Conservation (phyloP, 2,113 vertebrate species). For the Octodon degus region DNA sequence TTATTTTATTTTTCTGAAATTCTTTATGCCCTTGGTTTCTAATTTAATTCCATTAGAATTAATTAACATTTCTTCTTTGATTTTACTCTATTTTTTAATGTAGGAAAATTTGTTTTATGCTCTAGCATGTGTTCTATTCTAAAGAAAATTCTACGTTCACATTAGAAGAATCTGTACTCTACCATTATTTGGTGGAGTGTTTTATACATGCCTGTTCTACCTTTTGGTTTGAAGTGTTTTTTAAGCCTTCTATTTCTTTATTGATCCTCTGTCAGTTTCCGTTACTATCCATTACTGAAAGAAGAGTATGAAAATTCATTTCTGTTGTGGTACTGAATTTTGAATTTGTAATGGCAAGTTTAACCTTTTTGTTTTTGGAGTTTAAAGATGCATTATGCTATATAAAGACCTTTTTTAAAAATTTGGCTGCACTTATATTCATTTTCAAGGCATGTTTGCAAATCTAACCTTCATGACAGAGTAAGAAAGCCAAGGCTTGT, state of each 20-base stretch:
- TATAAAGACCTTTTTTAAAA: constrained; percentile 60
- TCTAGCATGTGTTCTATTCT: background rate
- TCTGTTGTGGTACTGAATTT: background rate
- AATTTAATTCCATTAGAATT: background rate
- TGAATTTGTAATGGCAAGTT: background rate
- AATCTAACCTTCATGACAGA: constrained; percentile 19
- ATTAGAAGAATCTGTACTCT: background rate
- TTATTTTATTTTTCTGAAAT: background rate
- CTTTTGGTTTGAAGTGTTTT: background rate
- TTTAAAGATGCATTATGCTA: background rate
- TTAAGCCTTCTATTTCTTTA: background rate
- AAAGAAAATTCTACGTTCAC: background rate
- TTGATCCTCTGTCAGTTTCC: background rate
- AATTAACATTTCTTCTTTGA: background rate
- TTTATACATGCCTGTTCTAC: background rate
- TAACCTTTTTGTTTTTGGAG: background rate
- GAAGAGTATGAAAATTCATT: background rate
- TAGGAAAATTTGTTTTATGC: background rate
- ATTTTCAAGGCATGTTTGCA: background rate
- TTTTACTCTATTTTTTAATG: background rate
- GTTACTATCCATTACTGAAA: background rate
- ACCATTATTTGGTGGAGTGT: background rate
- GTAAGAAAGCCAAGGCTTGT: constrained; percentile 45
- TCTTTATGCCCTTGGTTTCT: background rate
- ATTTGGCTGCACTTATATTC: background rate